Base-by-base conservation (phyloP, 2,113 vertebrate genomes). In the Neofelis nebulosa region DNA sequence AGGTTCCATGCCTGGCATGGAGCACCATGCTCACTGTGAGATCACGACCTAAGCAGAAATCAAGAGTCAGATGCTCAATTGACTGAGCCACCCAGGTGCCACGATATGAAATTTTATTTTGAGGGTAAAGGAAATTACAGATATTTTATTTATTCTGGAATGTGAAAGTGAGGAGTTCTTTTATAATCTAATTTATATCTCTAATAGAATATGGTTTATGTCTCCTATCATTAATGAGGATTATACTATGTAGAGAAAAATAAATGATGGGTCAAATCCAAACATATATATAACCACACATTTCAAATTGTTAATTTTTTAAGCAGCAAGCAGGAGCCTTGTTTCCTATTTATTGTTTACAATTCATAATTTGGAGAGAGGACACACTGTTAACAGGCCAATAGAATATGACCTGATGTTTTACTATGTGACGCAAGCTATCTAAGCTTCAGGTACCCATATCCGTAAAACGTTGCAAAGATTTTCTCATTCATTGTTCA, bases 231-330 rank as follows among this genome's bases (percentile, higher is more conserved):
- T n/a, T 83, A 41, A 25, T 52, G 15, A 11, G 45, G 3, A 55
- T 83, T 57, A 83, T 76, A 45, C 12, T 71, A 12, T 88, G 94
- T 88, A 80, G 61, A 82, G 25, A 82, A 16, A 29, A 63, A 86
- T 96, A 69, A 79, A 93, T 21, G 27, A 79, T 12, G 11, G 12
- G 27, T 93, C 29, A 41, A 89, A 83, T 86, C 10, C 12, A 80
- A 79, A 52, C 45, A 73, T 36, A 57, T 9, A n/a, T 21, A 52
- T 23, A 89, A 2, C 23, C 57, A 14, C 12, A 94, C 16, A 95
- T 92, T 95, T 96, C 48, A 84, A 65, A 86, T 73, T 65, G 8
- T 41, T 74, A 15, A 83, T 92, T 79, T 89, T 48, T 97, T 79
- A 83, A 10, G 14, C 18, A 63, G 13, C 36, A 57, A 90, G 18